Evolutionary conservation across 2,113 vertebrate genomes (phyloP).

Genomic region (Erinaceus europaeus): DNA sequence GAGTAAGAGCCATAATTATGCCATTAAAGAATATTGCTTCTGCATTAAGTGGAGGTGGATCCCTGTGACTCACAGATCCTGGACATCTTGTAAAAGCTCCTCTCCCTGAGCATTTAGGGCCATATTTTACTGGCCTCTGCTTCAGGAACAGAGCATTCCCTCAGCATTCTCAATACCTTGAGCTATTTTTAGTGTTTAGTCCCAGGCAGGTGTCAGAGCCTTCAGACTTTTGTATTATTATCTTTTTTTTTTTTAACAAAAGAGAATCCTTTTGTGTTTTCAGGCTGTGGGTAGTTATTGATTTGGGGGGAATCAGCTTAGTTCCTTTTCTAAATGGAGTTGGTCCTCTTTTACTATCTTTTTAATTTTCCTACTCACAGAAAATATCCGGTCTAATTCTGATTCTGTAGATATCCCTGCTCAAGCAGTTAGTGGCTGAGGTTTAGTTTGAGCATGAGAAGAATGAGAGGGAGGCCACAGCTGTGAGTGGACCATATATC

Average conservation of each 20-base stretch:
- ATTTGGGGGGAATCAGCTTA: conserved; percentile 26
- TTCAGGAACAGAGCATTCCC: conserved; percentile 49
- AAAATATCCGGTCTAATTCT: background rate
- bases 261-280: conserved; percentile 57
- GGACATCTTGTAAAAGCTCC: conserved; percentile 58
- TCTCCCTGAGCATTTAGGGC: conserved; percentile 68
- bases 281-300: conserved; percentile 31
- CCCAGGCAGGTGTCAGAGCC: conserved; percentile 70
- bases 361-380: background rate
- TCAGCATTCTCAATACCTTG: conserved; percentile 68
- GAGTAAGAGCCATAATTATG: background rate
- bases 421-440: background rate
- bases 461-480: background rate
- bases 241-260: background rate
- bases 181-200: conserved; percentile 81
- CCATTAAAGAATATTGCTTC: conserved; percentile 27
- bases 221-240: conserved; percentile 48
- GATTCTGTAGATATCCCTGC: conserved; percentile 30
- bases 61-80: conserved; percentile 17
- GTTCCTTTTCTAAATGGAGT: conserved; percentile 27
- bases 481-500: background rate
- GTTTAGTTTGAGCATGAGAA: background rate
- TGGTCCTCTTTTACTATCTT: conserved; percentile 32
- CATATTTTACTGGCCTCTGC: conserved; percentile 69
- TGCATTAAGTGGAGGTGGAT: background rate